Base-by-base conservation (phyloP, 1,140 invertebrate genomes). In the Daktulosphaira vitifoliae region DNA sequence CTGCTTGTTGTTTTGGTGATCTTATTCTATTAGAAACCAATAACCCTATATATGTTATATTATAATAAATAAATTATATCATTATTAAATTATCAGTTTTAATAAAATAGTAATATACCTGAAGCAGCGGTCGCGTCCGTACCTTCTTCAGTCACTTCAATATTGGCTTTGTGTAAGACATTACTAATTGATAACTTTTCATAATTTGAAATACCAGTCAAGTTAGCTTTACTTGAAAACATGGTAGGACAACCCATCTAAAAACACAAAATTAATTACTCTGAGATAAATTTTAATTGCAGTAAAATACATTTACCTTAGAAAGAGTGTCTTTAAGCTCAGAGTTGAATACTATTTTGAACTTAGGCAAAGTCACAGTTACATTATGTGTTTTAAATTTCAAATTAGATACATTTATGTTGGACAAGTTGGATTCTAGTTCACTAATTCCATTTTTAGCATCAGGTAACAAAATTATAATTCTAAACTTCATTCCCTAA, bases 111-210 rank as follows among this genome's bases (percentile, higher is more conserved):
- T 38, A 23, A n/a, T 1, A 54, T 71, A 78, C 78, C 78, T 70
- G 84, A 82, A 16, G 81, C 80, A 50, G 80, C 83, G 54, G 82
- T 81, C 56, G 84, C 84, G 74, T 84, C 83, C 3, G 79, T 82
- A 25, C 84, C 85, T 72, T 81, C 74, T 74, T 86, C 84, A 69
- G 82, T 80, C 5, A 87, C 81, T 68, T 84, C 80, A 62, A 87
- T 79, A 68, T 80, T 81, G 7, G 81, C 76, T 71, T 87, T 86
- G 70, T 87, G 85, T 3, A 81, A 68, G 11, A 82, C 77, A 46
- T 78, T 72, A 42, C 74, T 74, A 1, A 84, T 78, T 69, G 74
- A 74, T 3, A 84, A 64, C 39, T 44, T 18, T 6, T 8, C n/a
- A 26, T 3, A 0, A 22, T 56, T 23, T 25, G n/a, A 6, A 26